Evolutionary conservation across 2,113 vertebrate species (phyloP), one percentile per base, ranked within the genome.

Genomic region (Phylloscopus trochiloides): DNA sequence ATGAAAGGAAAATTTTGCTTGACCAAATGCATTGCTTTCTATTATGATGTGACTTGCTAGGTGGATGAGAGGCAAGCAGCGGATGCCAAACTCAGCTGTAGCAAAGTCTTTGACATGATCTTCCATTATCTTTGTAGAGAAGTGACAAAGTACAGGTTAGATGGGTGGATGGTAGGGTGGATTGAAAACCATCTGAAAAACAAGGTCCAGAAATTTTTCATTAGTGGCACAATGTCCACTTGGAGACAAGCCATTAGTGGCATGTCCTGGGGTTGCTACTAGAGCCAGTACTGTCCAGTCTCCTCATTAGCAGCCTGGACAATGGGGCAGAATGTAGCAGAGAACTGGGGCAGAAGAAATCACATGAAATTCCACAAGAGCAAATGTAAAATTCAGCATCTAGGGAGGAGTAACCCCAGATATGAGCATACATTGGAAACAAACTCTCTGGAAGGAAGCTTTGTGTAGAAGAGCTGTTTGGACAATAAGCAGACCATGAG

Each of bases 181-280:
- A 29, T 17, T 65, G 32, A 68, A 92, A 77, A 34, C 15, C 19
- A 31, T 16, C 17, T 77, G 40, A 81, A 72, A 52, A 59, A 9
- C 6, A 55, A n/a, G 6, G 12, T 18, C 32, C 32, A 47, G 62
- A 55, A 21, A 11, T 19, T 50, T 92, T 18, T n/a, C 17, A 31
- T 72, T 71, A 47, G 67, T 34, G 47, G 9, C 8, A 34, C 26
- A 12, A 40, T 48, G 25, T 58, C 24, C 47, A 14, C 2, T 4
- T 45, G 55, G 59, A 73, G 40, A 29, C 0, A 0, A 50, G 12
- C 65, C 28, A 17, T 6, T 51, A 40, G 15, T 22, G 17, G 3
- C 61, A 11, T 45, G 62, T 21, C 7, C 22, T 1, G 1, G 21
- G 13, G 7, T 5, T 75, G 17, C 2, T 72, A 2, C 22, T 13